Evolutionary conservation across 2,888 invertebrate species (phyloP), one percentile per base, ranked within the genome.

Genomic region (Ophion costatus): DNA sequence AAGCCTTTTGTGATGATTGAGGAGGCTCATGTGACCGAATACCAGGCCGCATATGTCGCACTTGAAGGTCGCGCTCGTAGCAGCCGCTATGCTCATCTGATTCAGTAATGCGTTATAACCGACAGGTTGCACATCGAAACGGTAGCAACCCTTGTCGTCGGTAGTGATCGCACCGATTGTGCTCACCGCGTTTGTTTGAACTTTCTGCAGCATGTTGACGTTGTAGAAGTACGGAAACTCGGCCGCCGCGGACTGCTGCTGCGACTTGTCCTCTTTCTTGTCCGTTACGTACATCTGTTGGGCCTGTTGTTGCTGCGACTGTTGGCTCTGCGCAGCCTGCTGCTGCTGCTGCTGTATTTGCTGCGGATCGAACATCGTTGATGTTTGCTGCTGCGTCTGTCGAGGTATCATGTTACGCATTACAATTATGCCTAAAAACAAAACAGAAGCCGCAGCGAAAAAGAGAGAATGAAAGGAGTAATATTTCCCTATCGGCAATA

Each of bases 11-110:
- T 98, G 98, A 91, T 98, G 97, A 94, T 97, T 97, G n/a, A 98
- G 94, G 82, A 97, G 93, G 69, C 97, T 96, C 87, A 97, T 95
- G 92, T 98, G 97, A 0, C 97, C 97, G 93, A 98, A 98, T 95
- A 97, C 97, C 84, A 97, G 94, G 66, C 97, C 97, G 91, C 98
- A 98, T 10, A 97, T 96, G 93, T 98, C 98, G 94, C 98, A 98
- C 94, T 98, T 98, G 93, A 97, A 98, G 89, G 97, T 97, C 38
- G 97, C 97, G 91, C 97, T 97, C 20, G 97, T 94, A 2, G 94
- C 94, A 78, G 94, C 94, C 9, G 97, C 96, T 83, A 97, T 95
- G 90, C 97, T 97, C 97, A 98, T 97, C 93, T 98, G 98, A 94
- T 98, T 98, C 71, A 97, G 96, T 88, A 98, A 94, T 3, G 97